Evolutionary conservation across 2,113 vertebrate genomes (phyloP).

Genomic region (rat (Rattus norvegicus)): GRCr8 NC_086019.1:33441001-33441500

Average conservation of each 20-base stretch:
- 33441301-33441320: background rate
- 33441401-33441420: background rate
- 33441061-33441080: background rate
- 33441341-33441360: background rate
- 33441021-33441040: background rate
- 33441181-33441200: background rate
- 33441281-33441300: background rate
- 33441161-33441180: background rate
- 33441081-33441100: background rate
- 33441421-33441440: background rate
- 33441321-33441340: background rate
- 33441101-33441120: background rate
- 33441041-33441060: background rate
- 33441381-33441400: background rate
- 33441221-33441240: background rate
- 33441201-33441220: background rate
- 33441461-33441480: background rate
- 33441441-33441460: background rate
- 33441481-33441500: background rate
- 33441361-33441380: background rate
- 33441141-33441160: background rate
- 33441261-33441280: background rate
- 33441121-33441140: background rate
- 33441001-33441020: background rate
- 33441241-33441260: background rate